Percentiles rank a stretch among this genome's conserved stretches.
These are phyloP conservation scores for Brachypterus glaber DNA, from an alignment of 2,888 invertebrate genomes.

Conservation along the genomic window DNA sequence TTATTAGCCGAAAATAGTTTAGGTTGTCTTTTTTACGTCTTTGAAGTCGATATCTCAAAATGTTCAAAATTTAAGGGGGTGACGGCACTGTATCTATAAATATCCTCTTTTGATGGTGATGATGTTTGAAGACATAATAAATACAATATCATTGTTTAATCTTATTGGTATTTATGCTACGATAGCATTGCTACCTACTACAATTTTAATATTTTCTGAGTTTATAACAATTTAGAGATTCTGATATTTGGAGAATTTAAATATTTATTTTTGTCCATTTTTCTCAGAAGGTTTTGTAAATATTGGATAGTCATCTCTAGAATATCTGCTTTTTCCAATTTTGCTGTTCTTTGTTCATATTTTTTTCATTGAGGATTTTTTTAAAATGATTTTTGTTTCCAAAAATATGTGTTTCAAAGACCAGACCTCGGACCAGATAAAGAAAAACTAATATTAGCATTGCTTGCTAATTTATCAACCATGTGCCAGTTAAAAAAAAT, in stretches of 20 bases:
- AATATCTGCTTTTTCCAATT: constrained; percentile 57
- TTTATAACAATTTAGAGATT: constrained; percentile 8
- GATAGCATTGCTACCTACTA: too few species aligned
- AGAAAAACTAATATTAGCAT: too few species aligned
- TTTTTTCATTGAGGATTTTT: constrained; percentile 28
- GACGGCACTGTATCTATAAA: too few species aligned
- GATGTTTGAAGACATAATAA: constrained; percentile 33
- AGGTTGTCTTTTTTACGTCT: too few species aligned
- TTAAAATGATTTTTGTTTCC: constrained; percentile 36
- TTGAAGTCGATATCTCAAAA: too few species aligned
- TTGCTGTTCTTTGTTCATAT: constrained; percentile 42
- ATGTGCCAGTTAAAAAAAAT: too few species aligned
- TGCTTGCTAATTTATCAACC: too few species aligned
- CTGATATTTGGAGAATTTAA: constrained; percentile 8
- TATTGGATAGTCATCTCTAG: constrained; percentile 54
- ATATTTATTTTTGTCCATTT: constrained; percentile 20
- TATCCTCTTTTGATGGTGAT: constrained; percentile 25
- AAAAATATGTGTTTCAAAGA: constrained; percentile 44
- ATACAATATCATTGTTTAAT: constrained; percentile 38
- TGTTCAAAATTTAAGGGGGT: too few species aligned
- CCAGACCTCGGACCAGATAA: too few species aligned
- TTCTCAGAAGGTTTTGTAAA: constrained; percentile 44
- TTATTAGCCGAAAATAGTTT: too few species aligned
- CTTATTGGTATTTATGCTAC: constrained; percentile 37
- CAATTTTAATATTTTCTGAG: constrained; percentile 24